phyloP scores from a whole-genome alignment of 2,113 vertebrate genomes.

The Pagrus major region DNA sequence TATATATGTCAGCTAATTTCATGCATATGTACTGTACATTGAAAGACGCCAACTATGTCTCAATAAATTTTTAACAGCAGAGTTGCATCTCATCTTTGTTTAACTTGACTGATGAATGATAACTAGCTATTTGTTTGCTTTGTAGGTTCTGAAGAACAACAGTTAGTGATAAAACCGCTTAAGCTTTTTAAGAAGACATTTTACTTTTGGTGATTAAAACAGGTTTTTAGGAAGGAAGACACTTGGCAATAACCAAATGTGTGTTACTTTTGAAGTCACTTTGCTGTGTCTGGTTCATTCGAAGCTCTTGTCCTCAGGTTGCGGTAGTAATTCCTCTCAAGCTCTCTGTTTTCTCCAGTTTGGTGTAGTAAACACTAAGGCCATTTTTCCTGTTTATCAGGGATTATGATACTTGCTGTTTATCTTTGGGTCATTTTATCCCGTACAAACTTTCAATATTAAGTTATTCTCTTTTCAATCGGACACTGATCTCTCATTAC shows the following conservation, averaged over 20 bases:
- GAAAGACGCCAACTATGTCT: constrained; percentile 50
- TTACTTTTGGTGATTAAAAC: not conserved
- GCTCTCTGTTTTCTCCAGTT: too few species aligned
- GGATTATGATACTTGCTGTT: not conserved
- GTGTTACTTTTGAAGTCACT: not conserved
- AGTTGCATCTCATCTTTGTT: constrained; percentile 36
- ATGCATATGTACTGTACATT: constrained; percentile 63
- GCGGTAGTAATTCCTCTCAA: not conserved
- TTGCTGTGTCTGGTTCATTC: not conserved
- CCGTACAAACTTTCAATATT: not conserved
- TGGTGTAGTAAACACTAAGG: not conserved
- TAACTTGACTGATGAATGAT: not conserved
- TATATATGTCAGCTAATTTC: constrained; percentile 68
- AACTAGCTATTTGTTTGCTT: not conserved
- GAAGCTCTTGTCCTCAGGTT: not conserved
- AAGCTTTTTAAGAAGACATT: not conserved
- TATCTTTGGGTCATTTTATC: not conserved
- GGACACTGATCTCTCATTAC: too few species aligned
- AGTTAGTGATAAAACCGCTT: not conserved
- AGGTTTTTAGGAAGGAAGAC: not conserved
- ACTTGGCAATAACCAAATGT: not conserved
- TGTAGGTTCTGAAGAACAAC: not conserved
- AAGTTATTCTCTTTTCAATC: not conserved
- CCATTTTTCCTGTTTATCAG: not conserved
- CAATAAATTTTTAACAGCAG: constrained; percentile 73